phyloP scores from a whole-genome alignment of 2,113 vertebrate species.

The Lagenorhynchus albirostris region DNA sequence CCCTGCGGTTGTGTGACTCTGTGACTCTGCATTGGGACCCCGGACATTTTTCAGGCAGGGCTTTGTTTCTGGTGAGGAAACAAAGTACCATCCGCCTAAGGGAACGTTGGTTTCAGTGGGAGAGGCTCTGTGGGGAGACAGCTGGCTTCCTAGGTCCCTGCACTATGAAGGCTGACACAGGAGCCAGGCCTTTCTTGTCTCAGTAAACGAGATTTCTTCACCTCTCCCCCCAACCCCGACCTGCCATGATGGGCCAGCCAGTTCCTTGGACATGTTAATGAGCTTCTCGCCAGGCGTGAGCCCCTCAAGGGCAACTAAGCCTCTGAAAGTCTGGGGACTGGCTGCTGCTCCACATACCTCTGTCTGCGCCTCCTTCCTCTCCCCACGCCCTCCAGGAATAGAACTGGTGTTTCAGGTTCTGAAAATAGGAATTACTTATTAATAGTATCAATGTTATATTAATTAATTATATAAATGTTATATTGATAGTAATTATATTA shows the following conservation, averaged over 20 bases:
- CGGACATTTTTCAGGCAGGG: not conserved
- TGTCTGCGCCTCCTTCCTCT: rapidly evolving
- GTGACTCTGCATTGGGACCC: not conserved
- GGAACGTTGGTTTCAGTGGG: not conserved
- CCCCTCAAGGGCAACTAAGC: not conserved
- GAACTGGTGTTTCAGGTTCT: not conserved
- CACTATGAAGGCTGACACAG: not conserved
- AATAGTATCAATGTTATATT: not conserved
- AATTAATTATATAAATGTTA: too few species aligned
- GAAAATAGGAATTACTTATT: not conserved
- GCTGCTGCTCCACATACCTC: not conserved
- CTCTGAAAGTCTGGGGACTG: not conserved
- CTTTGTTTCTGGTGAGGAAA: not conserved
- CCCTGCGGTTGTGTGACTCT: not conserved
- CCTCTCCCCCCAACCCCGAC: not conserved
- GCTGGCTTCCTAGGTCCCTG: not conserved
- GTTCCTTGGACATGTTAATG: not conserved
- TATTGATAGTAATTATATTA: too few species aligned
- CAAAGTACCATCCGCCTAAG: not conserved
- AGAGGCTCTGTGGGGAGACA: not conserved
- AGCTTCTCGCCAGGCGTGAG: not conserved
- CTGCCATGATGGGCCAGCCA: not conserved
- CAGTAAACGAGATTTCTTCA: not conserved
- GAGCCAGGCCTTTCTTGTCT: not conserved
- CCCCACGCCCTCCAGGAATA: too few species aligned